These are phyloP conservation scores for Eriocheir sinensis DNA, from an alignment of 1,140 invertebrate species.

Conservation along the genomic window DNA sequence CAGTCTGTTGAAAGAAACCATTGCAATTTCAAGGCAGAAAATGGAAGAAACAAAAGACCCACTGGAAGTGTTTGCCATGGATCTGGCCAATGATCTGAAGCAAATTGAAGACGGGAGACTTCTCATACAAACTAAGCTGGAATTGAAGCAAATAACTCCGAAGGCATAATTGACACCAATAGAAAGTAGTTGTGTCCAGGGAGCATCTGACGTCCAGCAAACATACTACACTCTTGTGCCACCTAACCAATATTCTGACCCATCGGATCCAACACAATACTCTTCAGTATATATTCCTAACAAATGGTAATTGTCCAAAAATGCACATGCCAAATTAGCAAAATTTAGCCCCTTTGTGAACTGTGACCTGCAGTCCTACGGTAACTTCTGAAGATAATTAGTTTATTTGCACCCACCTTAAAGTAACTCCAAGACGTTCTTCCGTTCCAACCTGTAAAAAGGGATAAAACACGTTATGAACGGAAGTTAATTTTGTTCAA, in stretches of 20 bases:
- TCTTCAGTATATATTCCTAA: slow-evolving; percentile 18
- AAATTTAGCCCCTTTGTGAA: slow-evolving; percentile 10
- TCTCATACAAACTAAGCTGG: slow-evolving; percentile 46
- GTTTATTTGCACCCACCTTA: slow-evolving; percentile 40
- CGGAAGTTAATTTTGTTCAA: too few relatives aligned
- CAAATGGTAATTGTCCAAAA: slow-evolving; percentile 38
- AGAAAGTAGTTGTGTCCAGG: slow-evolving; percentile 37
- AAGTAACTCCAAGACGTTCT: too few relatives aligned
- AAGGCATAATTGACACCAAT: slow-evolving; percentile 44
- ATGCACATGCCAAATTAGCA: neutral
- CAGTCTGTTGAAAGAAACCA: slow-evolving; percentile 42
- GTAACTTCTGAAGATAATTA: slow-evolving; percentile 7
- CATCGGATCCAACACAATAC: slow-evolving; percentile 32
- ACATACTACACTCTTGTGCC: slow-evolving; percentile 31
- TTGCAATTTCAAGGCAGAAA: slow-evolving; percentile 36
- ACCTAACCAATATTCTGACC: slow-evolving; percentile 40
- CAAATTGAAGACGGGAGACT: slow-evolving; percentile 17
- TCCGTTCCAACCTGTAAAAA: too few relatives aligned
- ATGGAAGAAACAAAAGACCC: slow-evolving; percentile 46
- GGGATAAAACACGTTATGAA: too few relatives aligned
- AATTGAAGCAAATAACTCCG: slow-evolving; percentile 57
- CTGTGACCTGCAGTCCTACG: too few relatives aligned
- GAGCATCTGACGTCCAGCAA: slow-evolving; percentile 36
- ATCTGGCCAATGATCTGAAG: slow-evolving; percentile 48
- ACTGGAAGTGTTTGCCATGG: slow-evolving; percentile 54